phyloP scores from a whole-genome alignment of 2,888 invertebrate genomes.

The Nebria brevicollis region DNA sequence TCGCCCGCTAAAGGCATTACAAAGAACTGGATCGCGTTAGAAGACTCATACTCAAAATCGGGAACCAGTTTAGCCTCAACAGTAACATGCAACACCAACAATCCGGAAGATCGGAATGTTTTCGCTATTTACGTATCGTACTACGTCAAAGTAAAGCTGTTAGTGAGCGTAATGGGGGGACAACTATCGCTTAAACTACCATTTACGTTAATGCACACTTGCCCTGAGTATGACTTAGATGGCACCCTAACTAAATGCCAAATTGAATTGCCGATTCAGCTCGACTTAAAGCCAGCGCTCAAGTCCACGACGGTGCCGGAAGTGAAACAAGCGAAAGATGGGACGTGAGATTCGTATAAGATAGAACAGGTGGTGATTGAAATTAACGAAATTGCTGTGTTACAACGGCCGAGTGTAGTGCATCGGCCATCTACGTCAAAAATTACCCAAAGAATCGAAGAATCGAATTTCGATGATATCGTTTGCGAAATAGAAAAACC shows the following conservation, averaged over 20 bases:
- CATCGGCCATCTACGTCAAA: constrained; percentile 33
- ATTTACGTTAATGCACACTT: constrained; percentile 81
- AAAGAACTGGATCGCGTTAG: constrained; percentile 92
- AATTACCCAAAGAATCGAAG: constrained; percentile 46
- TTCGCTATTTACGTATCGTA: constrained; percentile 93
- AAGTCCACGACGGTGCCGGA: constrained; percentile 48
- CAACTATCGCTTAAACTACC: constrained; percentile 83
- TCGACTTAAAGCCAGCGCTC: constrained; percentile 43
- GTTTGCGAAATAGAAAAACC: constrained; percentile 52
- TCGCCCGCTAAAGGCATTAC: constrained; percentile 81
- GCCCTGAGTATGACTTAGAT: constrained; percentile 70
- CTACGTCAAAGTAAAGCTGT: constrained; percentile 87
- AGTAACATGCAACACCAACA: constrained; percentile 63
- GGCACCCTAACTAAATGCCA: constrained; percentile 65
- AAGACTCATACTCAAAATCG: constrained; percentile 81
- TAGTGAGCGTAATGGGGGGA: constrained; percentile 84
- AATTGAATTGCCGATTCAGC: constrained; percentile 33
- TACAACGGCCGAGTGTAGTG: neutral
- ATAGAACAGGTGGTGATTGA: constrained; percentile 58
- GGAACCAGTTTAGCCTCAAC: constrained; percentile 70
- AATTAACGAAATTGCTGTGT: constrained; percentile 56
- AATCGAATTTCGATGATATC: constrained; percentile 58
- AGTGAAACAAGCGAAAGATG: constrained; percentile 57
- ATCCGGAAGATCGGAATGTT: constrained; percentile 82
- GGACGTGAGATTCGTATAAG: constrained; percentile 60